These are phyloP conservation scores for Limnephilus marmoratus DNA, from an alignment of 2,888 invertebrate species.

Conservation along the genomic window DNA sequence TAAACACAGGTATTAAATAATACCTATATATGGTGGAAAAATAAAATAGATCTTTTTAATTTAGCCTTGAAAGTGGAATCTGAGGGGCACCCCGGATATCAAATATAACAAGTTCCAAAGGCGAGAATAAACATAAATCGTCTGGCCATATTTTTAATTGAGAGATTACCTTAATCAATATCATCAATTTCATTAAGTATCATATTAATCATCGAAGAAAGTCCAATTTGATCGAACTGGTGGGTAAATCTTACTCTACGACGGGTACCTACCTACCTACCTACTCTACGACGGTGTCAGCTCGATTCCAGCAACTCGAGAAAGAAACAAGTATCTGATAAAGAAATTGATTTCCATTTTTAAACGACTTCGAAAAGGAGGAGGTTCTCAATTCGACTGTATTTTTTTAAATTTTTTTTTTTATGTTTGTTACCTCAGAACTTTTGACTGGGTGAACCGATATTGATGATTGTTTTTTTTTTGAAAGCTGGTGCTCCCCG, in stretches of 20 bases:
- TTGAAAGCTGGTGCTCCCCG: no score
- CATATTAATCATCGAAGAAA: neutral
- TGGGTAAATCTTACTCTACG: neutral
- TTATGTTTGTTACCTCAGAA: no score
- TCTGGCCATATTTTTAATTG: neutral
- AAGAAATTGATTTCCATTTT: neutral
- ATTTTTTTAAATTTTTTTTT: no score
- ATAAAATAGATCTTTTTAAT: neutral
- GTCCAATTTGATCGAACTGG: neutral
- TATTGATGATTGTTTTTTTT: no score
- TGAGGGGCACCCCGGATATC: neutral
- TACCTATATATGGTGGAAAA: neutral
- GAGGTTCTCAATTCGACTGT: no score
- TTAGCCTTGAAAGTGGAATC: neutral
- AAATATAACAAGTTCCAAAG: neutral
- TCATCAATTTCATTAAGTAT: neutral
- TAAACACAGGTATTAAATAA: no score
- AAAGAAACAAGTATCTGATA: neutral
- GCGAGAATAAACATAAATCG: neutral
- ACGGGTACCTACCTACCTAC: neutral
- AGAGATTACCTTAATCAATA: neutral
- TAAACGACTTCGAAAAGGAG: no score
- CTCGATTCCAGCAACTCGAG: no score
- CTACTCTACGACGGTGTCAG: neutral
- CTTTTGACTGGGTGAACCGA: no score